A percentile compares a stretch with the other conserved stretches of the same genome.
Conservation (phyloP, 92 coral and sea anemone species). For the Epizoanthus fatuus region DNA sequence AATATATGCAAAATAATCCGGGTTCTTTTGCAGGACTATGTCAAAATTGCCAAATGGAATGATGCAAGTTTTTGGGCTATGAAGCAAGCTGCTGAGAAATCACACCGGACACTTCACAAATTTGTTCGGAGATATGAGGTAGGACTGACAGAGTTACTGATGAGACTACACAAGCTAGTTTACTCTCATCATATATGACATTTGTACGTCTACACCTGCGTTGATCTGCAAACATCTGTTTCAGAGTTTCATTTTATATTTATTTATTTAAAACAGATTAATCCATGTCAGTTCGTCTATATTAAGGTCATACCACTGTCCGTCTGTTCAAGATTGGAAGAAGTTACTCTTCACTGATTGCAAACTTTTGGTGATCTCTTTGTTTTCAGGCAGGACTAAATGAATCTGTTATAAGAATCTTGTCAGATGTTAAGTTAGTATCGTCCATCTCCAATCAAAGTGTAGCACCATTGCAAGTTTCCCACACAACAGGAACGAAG, state of each 20-base stretch:
- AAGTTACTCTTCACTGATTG: too few species aligned
- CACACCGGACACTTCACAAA: slow-evolving; percentile 93
- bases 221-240: too few species aligned
- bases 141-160: not conserved
- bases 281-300: too few species aligned
- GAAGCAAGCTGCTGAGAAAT: slow-evolving; percentile 96
- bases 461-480: slow-evolving; percentile 9
- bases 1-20: not conserved
- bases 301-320: slow-evolving; percentile 17
- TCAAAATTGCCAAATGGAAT: slow-evolving; percentile 98
- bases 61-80: slow-evolving; percentile 98
- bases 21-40: slow-evolving; percentile 76
- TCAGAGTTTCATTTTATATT: not conserved
- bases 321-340: not conserved
- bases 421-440: slow-evolving; percentile 68
- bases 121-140: slow-evolving; percentile 95
- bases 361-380: not conserved
- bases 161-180: not conserved
- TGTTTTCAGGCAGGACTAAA: slow-evolving; percentile 55
- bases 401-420: slow-evolving; percentile 74
- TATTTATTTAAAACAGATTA: not conserved
- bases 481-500: slow-evolving; percentile 32
- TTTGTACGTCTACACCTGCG: too few species aligned
- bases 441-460: slow-evolving; percentile 49
- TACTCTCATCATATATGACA: too few species aligned